A percentile compares a stretch with the other conserved stretches of the same genome.
phyloP scores from a whole-genome alignment of 2,888 invertebrate genomes.

The Tineola bisselliella region DNA sequence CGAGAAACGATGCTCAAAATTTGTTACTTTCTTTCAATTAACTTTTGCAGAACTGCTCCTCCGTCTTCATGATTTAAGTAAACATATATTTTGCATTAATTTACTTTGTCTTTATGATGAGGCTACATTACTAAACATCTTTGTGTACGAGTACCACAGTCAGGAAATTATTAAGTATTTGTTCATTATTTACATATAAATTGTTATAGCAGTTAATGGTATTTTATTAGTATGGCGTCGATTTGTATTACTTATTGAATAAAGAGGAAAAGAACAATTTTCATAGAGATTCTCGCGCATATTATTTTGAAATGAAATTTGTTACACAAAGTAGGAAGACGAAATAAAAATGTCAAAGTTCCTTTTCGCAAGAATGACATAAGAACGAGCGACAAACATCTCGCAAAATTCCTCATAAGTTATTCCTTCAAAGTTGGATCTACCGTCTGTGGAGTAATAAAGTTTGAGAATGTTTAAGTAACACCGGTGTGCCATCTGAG shows the following conservation, averaged over 20 bases:
- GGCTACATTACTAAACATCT: background rate
- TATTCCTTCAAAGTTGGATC: background rate
- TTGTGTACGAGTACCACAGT: background rate
- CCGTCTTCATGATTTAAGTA: background rate
- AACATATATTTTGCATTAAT: background rate
- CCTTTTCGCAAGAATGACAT: background rate
- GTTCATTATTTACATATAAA: no score
- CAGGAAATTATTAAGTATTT: no score
- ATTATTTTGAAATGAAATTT: background rate
- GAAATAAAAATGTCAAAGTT: background rate
- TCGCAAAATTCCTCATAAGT: background rate
- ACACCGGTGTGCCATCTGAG: conserved; percentile 36
- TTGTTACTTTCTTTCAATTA: conserved; percentile 13
- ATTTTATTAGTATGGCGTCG: no score
- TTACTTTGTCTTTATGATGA: no score
- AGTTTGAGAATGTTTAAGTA: conserved; percentile 5
- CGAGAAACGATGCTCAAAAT: conserved; percentile 7
- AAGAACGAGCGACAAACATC: background rate
- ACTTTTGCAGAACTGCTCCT: background rate
- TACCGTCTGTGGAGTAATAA: background rate
- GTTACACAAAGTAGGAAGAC: background rate
- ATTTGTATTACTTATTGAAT: no score
- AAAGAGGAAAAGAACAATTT: no score
- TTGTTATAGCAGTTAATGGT: no score
- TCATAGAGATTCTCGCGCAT: background rate